Evolutionary conservation across 2,888 invertebrate genomes (phyloP), one percentile per base, ranked within the genome.

Genomic region (Drosophila gaucha): DNA sequence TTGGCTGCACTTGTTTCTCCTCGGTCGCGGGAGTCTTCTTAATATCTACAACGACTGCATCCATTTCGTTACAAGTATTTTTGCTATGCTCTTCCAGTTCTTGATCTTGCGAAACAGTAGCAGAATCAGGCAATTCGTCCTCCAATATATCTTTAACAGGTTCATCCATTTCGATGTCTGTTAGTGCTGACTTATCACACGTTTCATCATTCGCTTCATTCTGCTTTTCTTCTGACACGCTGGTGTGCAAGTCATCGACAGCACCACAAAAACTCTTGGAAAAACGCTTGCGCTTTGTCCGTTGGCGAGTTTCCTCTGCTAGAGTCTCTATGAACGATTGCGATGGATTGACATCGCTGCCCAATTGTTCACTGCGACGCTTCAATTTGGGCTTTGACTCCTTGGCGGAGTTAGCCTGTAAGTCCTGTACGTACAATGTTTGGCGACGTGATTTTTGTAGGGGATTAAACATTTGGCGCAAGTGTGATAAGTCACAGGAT

Each of bases 241-340:
- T 47, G 3, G 36, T 9, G 12, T 63, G 47, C 44, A 65, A 31
- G 2, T 31, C 59, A 0, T 79, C 79, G 14, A 58, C n/a, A 2
- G 73, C 58, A 3, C 71, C 80, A 55, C 85, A 78, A 12, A 90
- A 88, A 54, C 90, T 90, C 28, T 89, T 90, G 0, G 90, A 90
- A 9, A 86, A 28, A 5, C 87, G 78, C 16, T 87, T 89, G 3
- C 87, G 76, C 56, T 89, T 90, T 0, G 67, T 36, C 1, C 26
- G 49, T 22, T 56, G 47, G 0, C 30, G 36, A 14, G 68, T 56
- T 0, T 57, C 52, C n/a, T 82, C 72, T 36, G 71, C 74, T 10
- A 90, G 30, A 20, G 75, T 82, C 51, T 90, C 89, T n/a, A 89
- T 76, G 35, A 90, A 89, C 1, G 90, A 90, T 35, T 89, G 86